phyloP scores from a whole-genome alignment of 2,888 invertebrate genomes.

The Sphaerophoria rueppellii region DNA sequence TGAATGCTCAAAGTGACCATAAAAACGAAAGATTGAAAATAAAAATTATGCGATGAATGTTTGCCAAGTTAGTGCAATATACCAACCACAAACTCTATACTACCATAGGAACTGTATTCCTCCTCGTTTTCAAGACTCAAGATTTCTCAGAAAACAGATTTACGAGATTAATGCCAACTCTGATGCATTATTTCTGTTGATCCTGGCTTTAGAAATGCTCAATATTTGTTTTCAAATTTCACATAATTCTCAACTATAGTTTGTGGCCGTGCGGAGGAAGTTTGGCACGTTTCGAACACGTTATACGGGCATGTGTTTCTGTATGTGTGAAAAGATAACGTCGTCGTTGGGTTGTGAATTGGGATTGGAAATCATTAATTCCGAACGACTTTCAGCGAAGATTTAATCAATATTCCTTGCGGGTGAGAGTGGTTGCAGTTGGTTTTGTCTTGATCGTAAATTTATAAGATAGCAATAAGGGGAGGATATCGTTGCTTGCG shows the following conservation, averaged over 20 bases:
- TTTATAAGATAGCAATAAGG: slow-evolving; percentile 19
- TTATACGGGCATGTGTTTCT: neutral
- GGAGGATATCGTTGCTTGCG: neutral
- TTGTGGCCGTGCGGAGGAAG: neutral
- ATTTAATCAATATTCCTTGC: slow-evolving; percentile 46
- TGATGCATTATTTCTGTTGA: slow-evolving; percentile 38
- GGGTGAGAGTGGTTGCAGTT: slow-evolving; percentile 27
- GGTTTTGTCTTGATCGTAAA: slow-evolving; percentile 40
- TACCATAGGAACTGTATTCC: neutral
- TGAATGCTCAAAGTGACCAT: slow-evolving; percentile 18
- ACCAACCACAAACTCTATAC: neutral
- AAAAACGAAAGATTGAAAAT: slow-evolving; percentile 45
- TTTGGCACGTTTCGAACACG: slow-evolving; percentile 2
- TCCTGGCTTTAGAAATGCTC: slow-evolving; percentile 28
- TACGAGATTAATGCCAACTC: slow-evolving; percentile 45
- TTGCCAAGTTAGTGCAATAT: slow-evolving; percentile 10
- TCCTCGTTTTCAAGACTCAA: neutral
- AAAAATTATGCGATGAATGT: slow-evolving; percentile 24
- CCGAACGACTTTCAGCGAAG: neutral
- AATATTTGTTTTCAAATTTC: slow-evolving; percentile 47
- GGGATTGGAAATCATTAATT: slow-evolving; percentile 17
- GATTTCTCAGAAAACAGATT: slow-evolving; percentile 25
- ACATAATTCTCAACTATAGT: slow-evolving; percentile 19
- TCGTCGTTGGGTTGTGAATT: neutral
- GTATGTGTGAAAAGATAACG: neutral